These are phyloP conservation scores for Cyrtonyx montezumae DNA, from an alignment of 2,113 vertebrate species.

Conservation along the genomic window DNA sequence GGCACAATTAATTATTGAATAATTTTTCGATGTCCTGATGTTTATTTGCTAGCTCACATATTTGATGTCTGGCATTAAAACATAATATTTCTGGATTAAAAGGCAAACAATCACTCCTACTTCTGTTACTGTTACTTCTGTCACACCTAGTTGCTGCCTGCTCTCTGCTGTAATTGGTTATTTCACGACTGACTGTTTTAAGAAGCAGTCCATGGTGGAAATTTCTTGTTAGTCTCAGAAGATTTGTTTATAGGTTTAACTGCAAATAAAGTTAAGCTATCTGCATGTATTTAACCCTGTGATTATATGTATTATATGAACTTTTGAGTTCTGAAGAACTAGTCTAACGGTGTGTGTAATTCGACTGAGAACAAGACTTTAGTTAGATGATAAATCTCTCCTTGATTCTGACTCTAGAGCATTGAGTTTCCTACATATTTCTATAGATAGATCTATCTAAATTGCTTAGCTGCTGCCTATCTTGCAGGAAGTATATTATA, in stretches of 20 bases:
- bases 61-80: neutral
- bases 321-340: neutral
- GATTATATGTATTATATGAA: neutral
- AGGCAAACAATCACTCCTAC: neutral
- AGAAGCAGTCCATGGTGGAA: neutral
- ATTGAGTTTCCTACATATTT: neutral
- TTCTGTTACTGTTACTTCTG: neutral
- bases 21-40: neutral
- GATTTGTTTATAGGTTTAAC: neutral
- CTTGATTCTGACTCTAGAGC: neutral
- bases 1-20: neutral
- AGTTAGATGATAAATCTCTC: neutral
- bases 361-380: neutral
- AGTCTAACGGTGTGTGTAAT: neutral
- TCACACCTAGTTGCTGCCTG: neutral
- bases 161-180: neutral
- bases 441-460: neutral
- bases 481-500: neutral
- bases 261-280: neutral
- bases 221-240: neutral
- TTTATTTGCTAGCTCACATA: neutral
- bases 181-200: neutral
- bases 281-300: neutral
- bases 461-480: neutral
- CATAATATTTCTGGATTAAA: neutral